Evolutionary conservation across 2,888 invertebrate species (phyloP), one percentile per base, ranked within the genome.

Genomic region (Argyresthia albistria): DNA sequence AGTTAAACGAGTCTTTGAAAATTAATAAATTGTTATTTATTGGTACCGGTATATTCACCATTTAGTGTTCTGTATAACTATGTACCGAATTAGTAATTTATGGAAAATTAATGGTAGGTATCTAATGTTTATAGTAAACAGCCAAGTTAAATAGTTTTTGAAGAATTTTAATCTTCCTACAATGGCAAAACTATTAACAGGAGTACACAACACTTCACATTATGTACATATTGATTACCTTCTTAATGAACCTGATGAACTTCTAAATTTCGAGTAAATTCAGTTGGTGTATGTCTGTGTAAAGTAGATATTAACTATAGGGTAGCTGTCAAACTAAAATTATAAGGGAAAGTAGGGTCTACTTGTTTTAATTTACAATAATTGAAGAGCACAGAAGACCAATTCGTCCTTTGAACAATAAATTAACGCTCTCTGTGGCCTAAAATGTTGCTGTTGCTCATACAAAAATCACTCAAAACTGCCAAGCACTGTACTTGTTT

Each of bases 51-150:
- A 51, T 70, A 59, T 66, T 73, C 69, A 73, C 81, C 80, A 69
- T 70, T 76, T 80, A 79, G 80, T 83, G 80, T 82, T 83, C 76
- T 74, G 67, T 75, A 70, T 74, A 70, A 69, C 73, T 54, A 73
- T 57, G 60, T 78, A 76, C 84, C 83, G 84, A 83, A 83, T 83
- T 83, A 84, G 79, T 78, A 71, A 77, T 76, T 75, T 75, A 76
- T 78, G 79, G 78, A 69, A 66, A 69, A 64, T 62, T 61, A 59
- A 58, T 64, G 61, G 61, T 63, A 66, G 60, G 60, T 63, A 64
- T 61, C 63, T 66, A 67, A n/a, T n/a, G n/a, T 62, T 70, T 45
- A 43, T 68, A 54, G 53, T 43, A 50, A 49, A 69, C 72, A 67
- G 62, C 58, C 63, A 60, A 63, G 64, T 65, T 69, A 61, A 67